Conservation (phyloP, 2,797 vertebrate species). For the Silurus lanzhouensis region DNA sequence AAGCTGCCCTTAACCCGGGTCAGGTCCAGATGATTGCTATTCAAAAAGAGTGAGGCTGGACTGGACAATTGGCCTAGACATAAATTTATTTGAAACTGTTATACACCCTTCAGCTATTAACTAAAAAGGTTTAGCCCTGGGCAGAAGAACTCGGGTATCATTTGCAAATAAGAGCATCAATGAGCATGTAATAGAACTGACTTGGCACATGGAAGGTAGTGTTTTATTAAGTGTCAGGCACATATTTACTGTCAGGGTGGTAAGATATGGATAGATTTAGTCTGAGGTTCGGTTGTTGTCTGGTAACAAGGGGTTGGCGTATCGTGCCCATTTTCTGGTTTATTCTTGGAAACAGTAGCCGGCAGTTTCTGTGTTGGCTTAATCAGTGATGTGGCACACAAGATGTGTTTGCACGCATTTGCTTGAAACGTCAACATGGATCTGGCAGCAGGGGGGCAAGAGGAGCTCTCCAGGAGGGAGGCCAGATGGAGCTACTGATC, state of each 20-base stretch:
- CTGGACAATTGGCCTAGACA: constrained; percentile 8
- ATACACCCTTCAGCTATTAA: constrained; percentile 57
- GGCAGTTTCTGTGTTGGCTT: constrained; percentile 25
- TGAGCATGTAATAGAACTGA: neutral
- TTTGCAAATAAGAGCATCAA: constrained; percentile 14
- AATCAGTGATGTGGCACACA: constrained; percentile 35
- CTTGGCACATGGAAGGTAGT: neutral
- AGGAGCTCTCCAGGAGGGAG: constrained; percentile 46
- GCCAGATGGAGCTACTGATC: constrained; percentile 58
- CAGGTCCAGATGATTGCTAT: constrained; percentile 49
- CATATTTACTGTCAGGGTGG: neutral
- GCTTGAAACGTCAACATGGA: constrained; percentile 47
- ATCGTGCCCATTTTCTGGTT: neutral
- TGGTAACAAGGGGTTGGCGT: neutral
- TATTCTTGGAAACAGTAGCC: constrained; percentile 21
- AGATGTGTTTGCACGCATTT: constrained; percentile 52
- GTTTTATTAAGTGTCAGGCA: neutral
- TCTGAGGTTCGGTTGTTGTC: neutral
- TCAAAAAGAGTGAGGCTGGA: constrained; percentile 42
- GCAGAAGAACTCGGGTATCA: neutral
- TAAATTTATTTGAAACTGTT: constrained; percentile 54
- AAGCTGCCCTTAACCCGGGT: constrained; percentile 24
- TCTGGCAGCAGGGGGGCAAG: constrained; percentile 11
- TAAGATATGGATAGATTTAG: neutral
- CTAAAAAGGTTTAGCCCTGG: constrained; percentile 44